Percentiles rank a stretch among this genome's conserved stretches.
phyloP scores from a whole-genome alignment of 2,113 vertebrate genomes.

The Erythrocercus mccallii region DNA sequence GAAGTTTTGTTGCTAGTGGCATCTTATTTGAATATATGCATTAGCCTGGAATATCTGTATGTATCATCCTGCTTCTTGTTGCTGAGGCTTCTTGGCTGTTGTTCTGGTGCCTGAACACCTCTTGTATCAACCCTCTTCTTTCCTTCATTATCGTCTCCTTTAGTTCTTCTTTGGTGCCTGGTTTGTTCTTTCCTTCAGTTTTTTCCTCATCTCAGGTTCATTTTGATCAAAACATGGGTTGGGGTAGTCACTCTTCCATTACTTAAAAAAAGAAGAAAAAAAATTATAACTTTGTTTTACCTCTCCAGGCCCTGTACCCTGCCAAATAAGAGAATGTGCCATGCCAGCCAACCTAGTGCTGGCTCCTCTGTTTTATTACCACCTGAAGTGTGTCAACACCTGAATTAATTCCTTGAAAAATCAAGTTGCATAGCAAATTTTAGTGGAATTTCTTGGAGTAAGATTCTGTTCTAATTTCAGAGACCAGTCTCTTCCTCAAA shows the following conservation, averaged over 20 bases:
- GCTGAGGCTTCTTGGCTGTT: neutral
- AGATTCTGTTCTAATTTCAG: neutral
- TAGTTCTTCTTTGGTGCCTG: neutral
- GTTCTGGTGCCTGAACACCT: neutral
- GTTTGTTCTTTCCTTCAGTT: neutral
- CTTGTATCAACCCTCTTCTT: neutral
- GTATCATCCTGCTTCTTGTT: neutral
- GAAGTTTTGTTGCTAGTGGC: neutral
- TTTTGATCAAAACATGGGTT: neutral
- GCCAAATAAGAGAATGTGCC: neutral
- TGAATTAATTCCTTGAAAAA: neutral
- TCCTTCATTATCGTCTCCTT: neutral
- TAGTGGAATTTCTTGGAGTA: neutral
- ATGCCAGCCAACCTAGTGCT: neutral
- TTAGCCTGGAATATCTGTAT: neutral
- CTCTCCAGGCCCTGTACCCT: neutral
- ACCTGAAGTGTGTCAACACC: neutral
- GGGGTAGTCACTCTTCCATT: neutral
- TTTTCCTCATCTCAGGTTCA: neutral
- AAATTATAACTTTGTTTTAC: neutral
- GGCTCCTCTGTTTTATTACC: neutral
- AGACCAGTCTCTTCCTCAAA: neutral
- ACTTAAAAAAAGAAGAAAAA: neutral
- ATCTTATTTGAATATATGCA: neutral
- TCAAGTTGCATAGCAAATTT: neutral